These are phyloP conservation scores for Malurus alboscapulatus DNA, from an alignment of 2,113 vertebrate genomes.

Conservation along the genomic window DNA sequence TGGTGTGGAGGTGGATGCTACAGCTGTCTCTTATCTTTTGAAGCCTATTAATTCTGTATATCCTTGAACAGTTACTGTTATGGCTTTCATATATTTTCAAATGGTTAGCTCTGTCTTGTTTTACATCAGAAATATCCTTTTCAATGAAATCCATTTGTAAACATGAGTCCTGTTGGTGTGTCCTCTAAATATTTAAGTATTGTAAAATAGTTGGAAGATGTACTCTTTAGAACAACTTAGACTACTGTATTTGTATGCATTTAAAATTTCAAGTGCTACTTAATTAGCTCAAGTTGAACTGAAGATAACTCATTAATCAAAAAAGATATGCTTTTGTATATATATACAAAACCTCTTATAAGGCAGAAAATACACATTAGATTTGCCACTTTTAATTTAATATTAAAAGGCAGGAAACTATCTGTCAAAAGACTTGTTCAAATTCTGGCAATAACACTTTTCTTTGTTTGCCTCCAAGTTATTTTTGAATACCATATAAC, in stretches of 20 bases:
- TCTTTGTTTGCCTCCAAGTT: neutral
- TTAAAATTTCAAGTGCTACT: neutral
- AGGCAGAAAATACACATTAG: neutral
- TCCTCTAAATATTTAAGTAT: neutral
- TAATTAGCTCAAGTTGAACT: slow-evolving; percentile 4
- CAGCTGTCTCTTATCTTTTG: neutral
- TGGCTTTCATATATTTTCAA: neutral
- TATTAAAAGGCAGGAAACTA: neutral
- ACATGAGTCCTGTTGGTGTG: neutral
- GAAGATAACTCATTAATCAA: neutral
- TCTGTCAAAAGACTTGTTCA: neutral
- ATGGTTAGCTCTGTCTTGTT: neutral
- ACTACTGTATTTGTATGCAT: neutral
- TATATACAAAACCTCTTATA: neutral
- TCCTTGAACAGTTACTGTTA: neutral
- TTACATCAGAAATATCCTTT: neutral
- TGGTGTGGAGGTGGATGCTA: neutral
- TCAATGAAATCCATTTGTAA: neutral
- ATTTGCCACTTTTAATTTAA: neutral
- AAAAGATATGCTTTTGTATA: neutral
- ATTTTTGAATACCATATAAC: neutral
- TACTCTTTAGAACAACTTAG: neutral
- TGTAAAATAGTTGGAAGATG: neutral
- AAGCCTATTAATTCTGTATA: neutral
- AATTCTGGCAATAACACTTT: neutral